Percentiles rank a stretch among this genome's conserved stretches.
Evolutionary conservation across 2,113 vertebrate species (phyloP).

Genomic region (Ahaetulla prasina): DNA sequence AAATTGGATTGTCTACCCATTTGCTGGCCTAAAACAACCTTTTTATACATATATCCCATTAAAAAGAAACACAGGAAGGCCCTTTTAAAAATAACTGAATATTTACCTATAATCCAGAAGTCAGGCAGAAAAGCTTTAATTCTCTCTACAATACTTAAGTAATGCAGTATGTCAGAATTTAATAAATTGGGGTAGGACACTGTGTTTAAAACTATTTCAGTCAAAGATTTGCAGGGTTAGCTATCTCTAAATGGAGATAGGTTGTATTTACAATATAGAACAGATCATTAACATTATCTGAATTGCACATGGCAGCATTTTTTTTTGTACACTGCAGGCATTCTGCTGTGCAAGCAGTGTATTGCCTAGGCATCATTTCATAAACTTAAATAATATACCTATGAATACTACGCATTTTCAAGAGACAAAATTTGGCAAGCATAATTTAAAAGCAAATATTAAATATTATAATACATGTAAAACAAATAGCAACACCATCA

Average conservation of each 20-base stretch:
- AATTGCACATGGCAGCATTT: background rate
- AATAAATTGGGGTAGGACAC: slow-evolving; percentile 65
- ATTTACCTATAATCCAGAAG: slow-evolving; percentile 82
- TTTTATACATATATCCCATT: slow-evolving; percentile 89
- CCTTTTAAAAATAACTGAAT: slow-evolving; percentile 90
- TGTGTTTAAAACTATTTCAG: slow-evolving; percentile 51
- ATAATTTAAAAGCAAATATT: background rate
- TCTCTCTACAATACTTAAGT: slow-evolving; percentile 73
- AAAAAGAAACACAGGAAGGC: slow-evolving; percentile 80
- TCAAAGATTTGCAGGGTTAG: slow-evolving; percentile 38
- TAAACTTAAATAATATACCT: background rate
- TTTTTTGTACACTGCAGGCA: background rate
- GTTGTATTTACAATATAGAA: background rate
- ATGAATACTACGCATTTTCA: background rate
- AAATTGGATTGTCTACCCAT: slow-evolving; percentile 99
- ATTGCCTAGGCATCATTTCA: background rate
- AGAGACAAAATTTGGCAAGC: background rate
- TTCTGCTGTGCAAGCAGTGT: background rate
- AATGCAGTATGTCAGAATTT: slow-evolving; percentile 74
- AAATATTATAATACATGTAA: background rate
- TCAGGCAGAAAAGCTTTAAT: slow-evolving; percentile 77
- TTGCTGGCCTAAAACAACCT: slow-evolving; percentile 89
- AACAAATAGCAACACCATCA: background rate
- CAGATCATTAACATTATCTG: background rate
- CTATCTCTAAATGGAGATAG: slow-evolving; percentile 14